Evolutionary conservation across 2,113 vertebrate genomes (phyloP), one percentile per base, ranked within the genome.

Genomic region (Acanthisitta chloris): DNA sequence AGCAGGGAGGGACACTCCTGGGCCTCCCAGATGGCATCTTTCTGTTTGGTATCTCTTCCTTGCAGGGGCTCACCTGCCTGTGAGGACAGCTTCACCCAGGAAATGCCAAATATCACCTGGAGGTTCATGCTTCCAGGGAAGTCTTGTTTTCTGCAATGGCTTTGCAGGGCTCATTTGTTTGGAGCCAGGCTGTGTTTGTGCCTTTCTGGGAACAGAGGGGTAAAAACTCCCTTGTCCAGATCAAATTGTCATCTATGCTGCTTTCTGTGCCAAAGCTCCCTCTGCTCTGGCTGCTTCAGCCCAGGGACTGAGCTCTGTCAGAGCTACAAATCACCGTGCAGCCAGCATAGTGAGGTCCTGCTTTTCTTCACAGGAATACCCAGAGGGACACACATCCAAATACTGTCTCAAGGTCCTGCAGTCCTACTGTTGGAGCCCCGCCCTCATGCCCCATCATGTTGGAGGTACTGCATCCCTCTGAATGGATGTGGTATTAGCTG

Each of bases 1-100:
- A 28, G 29, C 0, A 4, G 36, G 18, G 8, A 79, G 17, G 7
- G 31, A 57, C 24, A 4, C 10, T 55, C 40, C 38, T 40, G 61
- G 19, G 26, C 71, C 3, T 3, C 11, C 6, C 5, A 1, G 2
- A 2, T 2, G 34, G 4, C 67, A 48, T 26, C 52, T 55, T 83
- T 69, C 46, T 58, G 7, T 0, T 0, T 1, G 1, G 19, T 20
- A 43, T 13, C 11, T 28, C 17, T 46, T 29, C 25, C 8, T 2
- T 2, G 0, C 26, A 58, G 51, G 55, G 65, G 21, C 5, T 62
- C 18, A 17, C 15, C 13, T 4, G 5, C 19, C 23, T 59, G 33
- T 66, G n/a, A 79, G 36, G 72, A 26, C 33, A 73, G 38, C 24
- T 57, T 42, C 28, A 77, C 5, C 2, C 20, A 36, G 46, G 8